phyloP scores from a whole-genome alignment of 2,113 vertebrate species.

The Gasterosteus aculeatus region DNA sequence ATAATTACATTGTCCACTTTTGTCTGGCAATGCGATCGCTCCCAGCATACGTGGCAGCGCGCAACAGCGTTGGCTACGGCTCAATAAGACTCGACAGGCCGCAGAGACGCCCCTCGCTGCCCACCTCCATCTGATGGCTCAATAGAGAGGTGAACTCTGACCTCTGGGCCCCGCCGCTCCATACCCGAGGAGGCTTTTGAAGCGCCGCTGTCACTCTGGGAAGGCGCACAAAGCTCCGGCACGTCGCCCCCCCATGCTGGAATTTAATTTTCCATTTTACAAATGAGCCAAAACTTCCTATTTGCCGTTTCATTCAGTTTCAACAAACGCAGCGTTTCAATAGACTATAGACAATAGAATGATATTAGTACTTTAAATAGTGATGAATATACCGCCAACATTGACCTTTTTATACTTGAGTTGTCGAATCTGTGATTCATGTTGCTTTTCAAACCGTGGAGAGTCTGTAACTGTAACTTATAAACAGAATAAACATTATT shows the following conservation, averaged over 20 bases:
- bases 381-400: not conserved
- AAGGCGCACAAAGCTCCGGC: slow-evolving; percentile 17
- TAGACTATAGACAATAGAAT: too few species aligned
- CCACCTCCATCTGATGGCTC: slow-evolving; percentile 77
- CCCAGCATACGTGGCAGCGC: slow-evolving; percentile 53
- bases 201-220: slow-evolving; percentile 49
- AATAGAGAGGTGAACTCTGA: slow-evolving; percentile 74
- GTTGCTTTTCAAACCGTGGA: not conserved
- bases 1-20: slow-evolving; percentile 62
- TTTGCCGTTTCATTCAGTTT: slow-evolving; percentile 44
- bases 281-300: slow-evolving; percentile 49
- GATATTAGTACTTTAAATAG: not conserved
- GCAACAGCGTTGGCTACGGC: slow-evolving; percentile 64
- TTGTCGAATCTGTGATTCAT: not conserved
- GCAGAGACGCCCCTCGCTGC: slow-evolving; percentile 58
- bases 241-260: slow-evolving; percentile 29
- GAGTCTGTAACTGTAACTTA: not conserved
- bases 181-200: slow-evolving; percentile 17
- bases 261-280: slow-evolving; percentile 57
- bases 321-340: slow-evolving; percentile 28
- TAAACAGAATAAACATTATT: not conserved
- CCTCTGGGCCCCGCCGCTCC: slow-evolving; percentile 51
- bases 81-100: slow-evolving; percentile 53
- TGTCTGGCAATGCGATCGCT: slow-evolving; percentile 69
- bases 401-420: not conserved